phyloP scores from a whole-genome alignment of 2,797 vertebrate species.

The Lagodon rhomboides region DNA sequence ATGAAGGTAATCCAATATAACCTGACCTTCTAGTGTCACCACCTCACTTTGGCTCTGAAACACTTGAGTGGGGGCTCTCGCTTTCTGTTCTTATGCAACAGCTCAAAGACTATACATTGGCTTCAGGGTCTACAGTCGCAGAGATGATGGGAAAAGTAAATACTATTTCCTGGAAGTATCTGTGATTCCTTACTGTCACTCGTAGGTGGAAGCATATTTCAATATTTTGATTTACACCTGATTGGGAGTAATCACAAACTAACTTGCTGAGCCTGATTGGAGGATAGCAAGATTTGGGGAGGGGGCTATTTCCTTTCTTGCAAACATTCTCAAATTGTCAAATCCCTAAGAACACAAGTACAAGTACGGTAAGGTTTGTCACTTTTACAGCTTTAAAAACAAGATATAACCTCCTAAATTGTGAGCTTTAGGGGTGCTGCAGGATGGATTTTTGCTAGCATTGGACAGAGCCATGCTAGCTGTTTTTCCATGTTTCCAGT shows the following conservation, averaged over 20 bases:
- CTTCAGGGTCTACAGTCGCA: slow-evolving; percentile 12
- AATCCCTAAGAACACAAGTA: not conserved
- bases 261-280: not conserved
- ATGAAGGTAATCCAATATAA: slow-evolving; percentile 64
- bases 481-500: too few relatives aligned
- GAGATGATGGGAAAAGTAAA: slow-evolving; percentile 5
- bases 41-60: slow-evolving; percentile 53
- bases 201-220: not conserved
- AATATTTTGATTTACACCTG: too few relatives aligned
- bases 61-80: slow-evolving; percentile 41
- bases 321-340: not conserved
- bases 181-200: not conserved
- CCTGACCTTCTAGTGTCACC: slow-evolving; percentile 58
- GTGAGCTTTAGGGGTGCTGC: too few relatives aligned
- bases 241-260: not conserved
- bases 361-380: not conserved
- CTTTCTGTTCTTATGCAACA: slow-evolving; percentile 47
- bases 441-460: too few relatives aligned
- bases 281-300: not conserved
- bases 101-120: slow-evolving; percentile 27
- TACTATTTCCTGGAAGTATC: slow-evolving; percentile 6
- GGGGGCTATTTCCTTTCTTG: not conserved
- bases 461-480: too few relatives aligned
- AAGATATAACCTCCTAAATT: too few relatives aligned
- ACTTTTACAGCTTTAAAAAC: too few relatives aligned